Conservation (phyloP, 2,888 invertebrate genomes). For the Eledona agricola region DNA sequence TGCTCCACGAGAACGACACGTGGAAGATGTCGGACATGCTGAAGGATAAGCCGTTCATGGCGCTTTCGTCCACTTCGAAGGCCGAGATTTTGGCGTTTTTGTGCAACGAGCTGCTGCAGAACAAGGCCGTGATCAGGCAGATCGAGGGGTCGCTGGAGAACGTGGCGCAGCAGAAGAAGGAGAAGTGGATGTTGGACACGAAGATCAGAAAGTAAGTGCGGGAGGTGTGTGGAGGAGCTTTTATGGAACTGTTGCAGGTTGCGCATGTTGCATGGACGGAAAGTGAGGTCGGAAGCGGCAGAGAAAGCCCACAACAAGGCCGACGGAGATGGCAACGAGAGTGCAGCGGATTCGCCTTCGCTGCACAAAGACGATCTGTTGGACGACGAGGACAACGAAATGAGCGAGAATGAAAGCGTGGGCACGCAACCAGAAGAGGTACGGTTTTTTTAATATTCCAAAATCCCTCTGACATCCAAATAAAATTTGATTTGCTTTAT, state of each 20-base stretch:
- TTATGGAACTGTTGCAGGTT: constrained; percentile 63
- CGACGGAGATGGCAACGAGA: constrained; percentile 59
- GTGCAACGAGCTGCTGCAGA: constrained; percentile 94
- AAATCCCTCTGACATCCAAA: not conserved
- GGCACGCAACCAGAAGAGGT: constrained; percentile 88
- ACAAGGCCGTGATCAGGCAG: constrained; percentile 88
- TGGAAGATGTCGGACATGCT: constrained; percentile 84
- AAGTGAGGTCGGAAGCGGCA: constrained; percentile 77
- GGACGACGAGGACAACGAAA: constrained; percentile 74
- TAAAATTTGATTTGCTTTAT: no score
- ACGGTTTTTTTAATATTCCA: constrained; percentile 27
- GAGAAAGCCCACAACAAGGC: constrained; percentile 70
- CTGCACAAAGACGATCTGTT: constrained; percentile 71
- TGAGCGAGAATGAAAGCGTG: constrained; percentile 88
- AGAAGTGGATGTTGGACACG: constrained; percentile 91
- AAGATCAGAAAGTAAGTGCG: constrained; percentile 93
- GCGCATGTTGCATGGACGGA: constrained; percentile 76
- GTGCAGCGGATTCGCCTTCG: constrained; percentile 56
- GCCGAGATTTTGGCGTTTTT: constrained; percentile 89
- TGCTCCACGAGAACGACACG: constrained; percentile 78
- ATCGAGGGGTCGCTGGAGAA: constrained; percentile 85
- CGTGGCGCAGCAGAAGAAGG: constrained; percentile 85
- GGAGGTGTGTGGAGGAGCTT: constrained; percentile 62
- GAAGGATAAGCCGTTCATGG: constrained; percentile 84
- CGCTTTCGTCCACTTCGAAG: constrained; percentile 85